These are phyloP conservation scores for Himalopsyche japonica DNA, from an alignment of 2,888 invertebrate genomes.

Conservation along the genomic window DNA sequence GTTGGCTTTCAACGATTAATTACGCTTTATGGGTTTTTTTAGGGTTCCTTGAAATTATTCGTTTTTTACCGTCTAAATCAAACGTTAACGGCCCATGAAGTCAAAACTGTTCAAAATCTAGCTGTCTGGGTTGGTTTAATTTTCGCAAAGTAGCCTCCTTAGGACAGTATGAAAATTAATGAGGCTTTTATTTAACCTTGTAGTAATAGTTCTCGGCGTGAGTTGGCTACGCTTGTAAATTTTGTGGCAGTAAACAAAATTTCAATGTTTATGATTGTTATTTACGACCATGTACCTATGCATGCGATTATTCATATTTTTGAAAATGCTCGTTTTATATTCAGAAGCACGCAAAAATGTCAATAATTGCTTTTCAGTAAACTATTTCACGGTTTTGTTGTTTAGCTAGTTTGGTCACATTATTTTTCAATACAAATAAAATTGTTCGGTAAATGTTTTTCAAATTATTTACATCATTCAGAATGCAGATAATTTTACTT, in stretches of 20 bases:
- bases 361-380: not conserved
- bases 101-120: not conserved
- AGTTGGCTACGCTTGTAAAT: constrained; percentile 16
- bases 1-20: no score
- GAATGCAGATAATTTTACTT: no score
- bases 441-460: no score
- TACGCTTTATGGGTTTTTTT: no score
- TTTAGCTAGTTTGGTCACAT: no score
- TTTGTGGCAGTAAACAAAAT: constrained; percentile 23
- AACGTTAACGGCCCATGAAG: not conserved
- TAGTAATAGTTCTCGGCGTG: not conserved
- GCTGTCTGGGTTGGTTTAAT: not conserved
- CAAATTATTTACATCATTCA: no score
- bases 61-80: not conserved
- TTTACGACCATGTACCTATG: constrained; percentile 28
- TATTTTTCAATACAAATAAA: no score
- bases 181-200: not conserved
- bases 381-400: not conserved
- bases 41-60: no score
- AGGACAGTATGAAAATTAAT: not conserved
- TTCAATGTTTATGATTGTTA: constrained; percentile 34
- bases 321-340: constrained; percentile 24
- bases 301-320: constrained; percentile 15
- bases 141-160: not conserved
- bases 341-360: constrained; percentile 14